A percentile compares a stretch with the other conserved stretches of the same genome.
These are phyloP conservation scores for Spilarctia lutea DNA, from an alignment of 2,888 invertebrate species.

Conservation along the genomic window DNA sequence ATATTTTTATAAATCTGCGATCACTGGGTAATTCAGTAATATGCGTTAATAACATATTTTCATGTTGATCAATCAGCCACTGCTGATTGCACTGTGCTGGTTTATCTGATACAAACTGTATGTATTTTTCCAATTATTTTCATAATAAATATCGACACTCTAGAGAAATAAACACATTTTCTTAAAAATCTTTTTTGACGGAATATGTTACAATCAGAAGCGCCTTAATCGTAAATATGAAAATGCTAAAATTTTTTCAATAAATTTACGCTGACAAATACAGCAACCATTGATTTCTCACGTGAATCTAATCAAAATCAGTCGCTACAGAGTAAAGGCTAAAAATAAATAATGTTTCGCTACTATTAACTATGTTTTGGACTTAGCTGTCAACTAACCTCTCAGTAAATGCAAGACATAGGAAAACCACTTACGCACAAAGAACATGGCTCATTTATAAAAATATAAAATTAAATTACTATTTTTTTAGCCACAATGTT, in stretches of 20 bases:
- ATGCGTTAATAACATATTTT: too few relatives aligned
- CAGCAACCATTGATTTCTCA: neutral
- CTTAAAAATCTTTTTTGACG: too few relatives aligned
- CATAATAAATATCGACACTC: too few relatives aligned
- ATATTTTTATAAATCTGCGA: too few relatives aligned
- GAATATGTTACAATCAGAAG: too few relatives aligned
- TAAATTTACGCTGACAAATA: neutral
- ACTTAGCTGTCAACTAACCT: constrained; percentile 62
- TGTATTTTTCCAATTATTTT: too few relatives aligned
- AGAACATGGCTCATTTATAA: constrained; percentile 39
- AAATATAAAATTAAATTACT: constrained; percentile 17
- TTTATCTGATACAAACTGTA: too few relatives aligned
- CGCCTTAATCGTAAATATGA: too few relatives aligned
- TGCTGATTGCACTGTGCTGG: too few relatives aligned
- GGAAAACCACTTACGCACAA: constrained; percentile 19
- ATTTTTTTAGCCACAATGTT: constrained; percentile 2
- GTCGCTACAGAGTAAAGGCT: constrained; percentile 28
- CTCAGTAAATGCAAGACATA: constrained; percentile 52
- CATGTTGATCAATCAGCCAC: too few relatives aligned
- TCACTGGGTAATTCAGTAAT: too few relatives aligned
- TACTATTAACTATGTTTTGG: constrained; percentile 66
- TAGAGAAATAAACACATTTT: too few relatives aligned
- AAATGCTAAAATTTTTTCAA: neutral
- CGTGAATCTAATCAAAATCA: constrained; percentile 59
- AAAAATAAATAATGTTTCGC: constrained; percentile 44